A percentile compares a stretch with the other conserved stretches of the same genome.
phyloP scores from a whole-genome alignment of 2,888 invertebrate genomes.

The Harmothoe impar region DNA sequence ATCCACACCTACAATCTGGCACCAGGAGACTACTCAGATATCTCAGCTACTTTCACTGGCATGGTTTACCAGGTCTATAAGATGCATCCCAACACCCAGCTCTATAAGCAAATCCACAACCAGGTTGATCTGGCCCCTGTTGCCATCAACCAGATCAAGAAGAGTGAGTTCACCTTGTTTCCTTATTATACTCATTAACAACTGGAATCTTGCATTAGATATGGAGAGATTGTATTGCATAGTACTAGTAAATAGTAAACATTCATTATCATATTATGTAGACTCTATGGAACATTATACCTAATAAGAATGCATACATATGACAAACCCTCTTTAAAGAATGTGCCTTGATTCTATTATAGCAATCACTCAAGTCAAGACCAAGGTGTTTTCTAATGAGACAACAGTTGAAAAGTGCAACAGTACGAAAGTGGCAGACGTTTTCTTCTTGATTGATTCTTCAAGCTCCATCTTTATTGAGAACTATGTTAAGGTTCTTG shows the following conservation, averaged over 20 bases:
- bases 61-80: conserved; percentile 18
- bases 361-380: conserved; percentile 19
- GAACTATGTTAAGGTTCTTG: conserved; percentile 24
- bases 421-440: neutral
- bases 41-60: conserved; percentile 17
- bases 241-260: too few relatives aligned
- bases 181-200: too few relatives aligned
- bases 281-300: too few relatives aligned
- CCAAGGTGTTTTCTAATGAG: neutral
- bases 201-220: too few relatives aligned
- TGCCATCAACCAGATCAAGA: conserved; percentile 54
- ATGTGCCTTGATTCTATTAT: too few relatives aligned
- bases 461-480: neutral
- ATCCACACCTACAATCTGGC: conserved; percentile 48
- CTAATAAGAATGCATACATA: too few relatives aligned
- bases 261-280: too few relatives aligned
- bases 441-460: conserved; percentile 36
- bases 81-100: conserved; percentile 50
- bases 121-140: conserved; percentile 48
- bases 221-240: too few relatives aligned
- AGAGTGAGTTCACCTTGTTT: too few relatives aligned
- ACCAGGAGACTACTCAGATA: conserved; percentile 35
- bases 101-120: conserved; percentile 34
- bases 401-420: neutral
- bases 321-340: too few relatives aligned